These are phyloP conservation scores for Carcharodon carcharias DNA, from an alignment of 2,797 vertebrate genomes.

Conservation along the genomic window DNA sequence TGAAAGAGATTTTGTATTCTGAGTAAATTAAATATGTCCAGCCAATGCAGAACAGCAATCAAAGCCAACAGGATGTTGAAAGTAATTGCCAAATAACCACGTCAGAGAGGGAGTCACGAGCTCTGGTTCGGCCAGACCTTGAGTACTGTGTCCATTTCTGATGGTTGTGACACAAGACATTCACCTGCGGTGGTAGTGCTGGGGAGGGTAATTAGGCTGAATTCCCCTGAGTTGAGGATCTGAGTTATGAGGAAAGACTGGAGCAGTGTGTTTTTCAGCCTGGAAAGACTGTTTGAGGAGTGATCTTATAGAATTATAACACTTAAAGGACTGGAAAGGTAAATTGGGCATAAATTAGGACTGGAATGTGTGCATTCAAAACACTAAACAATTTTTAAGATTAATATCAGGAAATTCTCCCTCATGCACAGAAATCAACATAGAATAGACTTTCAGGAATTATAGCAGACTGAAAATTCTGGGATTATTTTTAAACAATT, in stretches of 20 bases:
- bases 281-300: neutral
- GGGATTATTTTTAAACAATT: neutral
- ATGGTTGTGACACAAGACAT: neutral
- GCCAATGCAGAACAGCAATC: neutral
- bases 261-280: neutral
- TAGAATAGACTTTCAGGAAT: neutral
- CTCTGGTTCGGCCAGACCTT: neutral
- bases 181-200: neutral
- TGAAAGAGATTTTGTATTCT: neutral
- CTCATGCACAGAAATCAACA: neutral
- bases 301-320: neutral
- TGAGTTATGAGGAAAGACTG: neutral
- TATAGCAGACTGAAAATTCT: neutral
- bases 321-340: neutral
- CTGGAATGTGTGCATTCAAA: neutral
- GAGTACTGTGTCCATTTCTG: neutral
- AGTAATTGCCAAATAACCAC: neutral
- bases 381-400: neutral
- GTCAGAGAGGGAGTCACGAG: neutral
- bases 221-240: neutral
- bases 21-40: neutral
- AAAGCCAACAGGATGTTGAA: neutral
- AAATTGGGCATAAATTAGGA: neutral
- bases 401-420: neutral
- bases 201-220: neutral